These are phyloP conservation scores for Phaethornis superciliosus DNA, from an alignment of 2,113 vertebrate genomes.

Conservation along the genomic window DNA sequence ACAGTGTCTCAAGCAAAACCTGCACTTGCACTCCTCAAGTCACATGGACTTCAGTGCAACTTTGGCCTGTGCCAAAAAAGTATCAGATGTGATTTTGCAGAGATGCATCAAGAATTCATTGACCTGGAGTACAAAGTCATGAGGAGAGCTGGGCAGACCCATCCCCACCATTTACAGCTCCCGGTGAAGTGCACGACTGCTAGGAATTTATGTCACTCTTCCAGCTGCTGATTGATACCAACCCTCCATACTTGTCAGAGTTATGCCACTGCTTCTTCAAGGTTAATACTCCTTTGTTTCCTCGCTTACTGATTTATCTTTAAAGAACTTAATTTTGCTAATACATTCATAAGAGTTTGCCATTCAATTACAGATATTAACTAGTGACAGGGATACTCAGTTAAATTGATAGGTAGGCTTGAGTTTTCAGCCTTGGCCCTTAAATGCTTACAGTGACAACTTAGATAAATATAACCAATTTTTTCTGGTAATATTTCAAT, in stretches of 20 bases:
- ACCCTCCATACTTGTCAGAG: not conserved
- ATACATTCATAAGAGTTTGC: not conserved
- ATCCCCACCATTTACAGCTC: rapidly evolving
- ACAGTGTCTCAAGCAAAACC: not conserved
- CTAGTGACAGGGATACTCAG: not conserved
- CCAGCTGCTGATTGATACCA: not conserved
- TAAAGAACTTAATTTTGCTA: not conserved
- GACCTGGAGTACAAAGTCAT: not conserved
- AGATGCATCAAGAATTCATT: not conserved
- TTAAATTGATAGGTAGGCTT: not conserved
- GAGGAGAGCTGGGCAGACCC: not conserved
- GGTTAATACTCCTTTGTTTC: not conserved
- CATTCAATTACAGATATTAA: not conserved
- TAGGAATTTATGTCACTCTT: not conserved
- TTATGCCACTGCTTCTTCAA: not conserved
- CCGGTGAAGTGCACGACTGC: not conserved
- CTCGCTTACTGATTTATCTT: not conserved
- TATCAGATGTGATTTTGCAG: not conserved
- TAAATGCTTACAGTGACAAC: not conserved
- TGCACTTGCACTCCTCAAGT: not conserved
- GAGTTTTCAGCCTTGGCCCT: not conserved
- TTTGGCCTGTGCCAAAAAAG: not conserved
- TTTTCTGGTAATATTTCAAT: not conserved
- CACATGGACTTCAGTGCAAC: not conserved
- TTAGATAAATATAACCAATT: not conserved